These are phyloP conservation scores for Saxidomus purpurata DNA, from an alignment of 1,140 invertebrate genomes.

Conservation along the genomic window DNA sequence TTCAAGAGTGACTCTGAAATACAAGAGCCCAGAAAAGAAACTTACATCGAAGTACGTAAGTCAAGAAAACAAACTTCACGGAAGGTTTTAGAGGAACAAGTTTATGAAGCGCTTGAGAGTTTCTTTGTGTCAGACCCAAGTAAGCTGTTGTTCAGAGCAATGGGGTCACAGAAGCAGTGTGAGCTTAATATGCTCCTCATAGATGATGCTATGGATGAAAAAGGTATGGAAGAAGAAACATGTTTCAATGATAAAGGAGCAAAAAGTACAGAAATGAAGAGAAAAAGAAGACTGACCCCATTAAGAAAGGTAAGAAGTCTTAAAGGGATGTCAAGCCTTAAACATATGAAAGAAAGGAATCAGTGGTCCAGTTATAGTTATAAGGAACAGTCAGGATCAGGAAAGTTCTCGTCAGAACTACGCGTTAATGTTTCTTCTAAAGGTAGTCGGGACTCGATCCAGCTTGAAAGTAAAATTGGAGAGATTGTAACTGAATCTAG, in stretches of 20 bases:
- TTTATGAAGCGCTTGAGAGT: conserved; percentile 7
- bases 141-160: background rate
- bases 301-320: background rate
- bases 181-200: background rate
- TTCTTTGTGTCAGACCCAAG: conserved; percentile 10
- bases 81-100: conserved; percentile 8
- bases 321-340: background rate
- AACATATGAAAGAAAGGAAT: background rate
- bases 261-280: background rate
- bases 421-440: background rate
- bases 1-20: conserved; percentile 51
- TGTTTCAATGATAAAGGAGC: background rate
- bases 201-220: background rate
- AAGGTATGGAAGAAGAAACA: background rate
- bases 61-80: background rate
- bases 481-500: background rate
- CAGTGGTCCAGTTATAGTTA: background rate
- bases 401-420: background rate
- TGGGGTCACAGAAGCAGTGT: background rate
- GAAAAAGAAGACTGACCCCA: background rate
- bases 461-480: background rate
- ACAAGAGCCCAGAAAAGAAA: conserved; percentile 1
- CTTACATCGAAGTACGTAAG: background rate
- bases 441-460: background rate
- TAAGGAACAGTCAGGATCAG: background rate